These are phyloP conservation scores for Proteles cristata DNA, from an alignment of 2,113 vertebrate species.

Conservation along the genomic window DNA sequence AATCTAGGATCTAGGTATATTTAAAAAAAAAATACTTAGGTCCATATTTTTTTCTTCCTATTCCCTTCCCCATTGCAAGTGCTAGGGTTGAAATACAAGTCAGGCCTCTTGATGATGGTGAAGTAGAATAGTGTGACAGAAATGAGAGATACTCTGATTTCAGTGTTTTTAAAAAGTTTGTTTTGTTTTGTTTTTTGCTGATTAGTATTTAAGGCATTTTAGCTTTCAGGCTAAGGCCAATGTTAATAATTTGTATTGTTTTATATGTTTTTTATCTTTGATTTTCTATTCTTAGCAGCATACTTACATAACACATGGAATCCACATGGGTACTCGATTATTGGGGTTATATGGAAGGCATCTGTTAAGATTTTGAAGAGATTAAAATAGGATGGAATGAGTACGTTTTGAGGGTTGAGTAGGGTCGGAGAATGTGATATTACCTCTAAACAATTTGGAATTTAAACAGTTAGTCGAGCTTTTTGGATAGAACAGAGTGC, in stretches of 20 bases:
- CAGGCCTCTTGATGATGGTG: background rate
- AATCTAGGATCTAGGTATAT: background rate
- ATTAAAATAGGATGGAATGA: background rate
- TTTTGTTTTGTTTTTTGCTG: background rate
- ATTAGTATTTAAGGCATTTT: constrained; percentile 18
- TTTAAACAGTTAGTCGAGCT: background rate
- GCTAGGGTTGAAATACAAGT: background rate
- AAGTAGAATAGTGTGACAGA: background rate
- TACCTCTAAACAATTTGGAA: background rate
- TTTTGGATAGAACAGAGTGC: background rate
- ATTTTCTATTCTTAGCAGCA: constrained; percentile 35
- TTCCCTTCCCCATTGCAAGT: background rate
- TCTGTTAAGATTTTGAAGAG: constrained; percentile 25
- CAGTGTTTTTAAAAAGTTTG: background rate
- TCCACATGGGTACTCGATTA: background rate
- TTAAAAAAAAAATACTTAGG: background rate
- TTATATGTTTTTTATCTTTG: background rate
- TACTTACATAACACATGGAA: background rate
- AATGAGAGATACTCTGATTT: background rate
- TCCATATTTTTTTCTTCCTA: background rate
- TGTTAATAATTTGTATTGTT: constrained; percentile 39
- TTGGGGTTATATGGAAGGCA: background rate
- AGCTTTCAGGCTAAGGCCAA: constrained; percentile 2
- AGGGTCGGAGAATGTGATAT: background rate
- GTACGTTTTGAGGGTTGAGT: background rate